These are phyloP conservation scores for Ceratosolen fusciceps DNA, from an alignment of 1,140 invertebrate genomes.

Conservation along the genomic window DNA sequence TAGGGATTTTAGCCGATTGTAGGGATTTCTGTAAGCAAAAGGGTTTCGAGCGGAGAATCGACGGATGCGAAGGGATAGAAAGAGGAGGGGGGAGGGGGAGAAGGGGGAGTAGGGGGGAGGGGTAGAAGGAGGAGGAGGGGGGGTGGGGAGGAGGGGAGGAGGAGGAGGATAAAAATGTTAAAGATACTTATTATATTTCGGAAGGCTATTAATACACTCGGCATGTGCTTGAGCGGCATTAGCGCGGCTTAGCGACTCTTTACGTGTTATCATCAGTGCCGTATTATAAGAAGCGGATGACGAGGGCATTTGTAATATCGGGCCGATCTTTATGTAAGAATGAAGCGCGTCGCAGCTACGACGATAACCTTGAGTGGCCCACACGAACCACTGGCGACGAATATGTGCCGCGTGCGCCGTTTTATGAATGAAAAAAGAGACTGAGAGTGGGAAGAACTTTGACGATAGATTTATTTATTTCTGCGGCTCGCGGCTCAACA, in stretches of 20 bases:
- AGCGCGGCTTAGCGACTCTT: not conserved
- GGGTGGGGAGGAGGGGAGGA: no score
- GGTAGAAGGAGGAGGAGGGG: no score
- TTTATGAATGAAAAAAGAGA: conserved; percentile 22
- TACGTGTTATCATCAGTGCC: conserved; percentile 8
- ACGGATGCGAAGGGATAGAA: not conserved
- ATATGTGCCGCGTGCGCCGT: not conserved
- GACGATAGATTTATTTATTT: conserved; percentile 34
- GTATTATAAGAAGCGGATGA: conserved; percentile 23
- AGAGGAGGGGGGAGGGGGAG: not conserved
- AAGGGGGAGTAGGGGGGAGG: not conserved
- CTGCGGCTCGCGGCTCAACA: not conserved
- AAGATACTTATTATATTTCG: not conserved
- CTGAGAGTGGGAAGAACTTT: not conserved
- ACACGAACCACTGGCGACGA: conserved; percentile 1
- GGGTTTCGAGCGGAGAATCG: no score
- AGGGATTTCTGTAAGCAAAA: no score
- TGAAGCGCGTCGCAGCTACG: not conserved
- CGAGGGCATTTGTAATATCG: conserved; percentile 25
- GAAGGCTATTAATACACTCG: not conserved
- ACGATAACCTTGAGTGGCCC: conserved; percentile 42
- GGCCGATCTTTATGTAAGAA: conserved; percentile 38
- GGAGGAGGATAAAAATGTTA: not conserved
- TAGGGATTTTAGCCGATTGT: no score
- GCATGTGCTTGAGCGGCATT: not conserved